Evolutionary conservation across 2,797 vertebrate genomes (phyloP), one percentile per base, ranked within the genome.

Genomic region (Malacoctenus gilli): DNA sequence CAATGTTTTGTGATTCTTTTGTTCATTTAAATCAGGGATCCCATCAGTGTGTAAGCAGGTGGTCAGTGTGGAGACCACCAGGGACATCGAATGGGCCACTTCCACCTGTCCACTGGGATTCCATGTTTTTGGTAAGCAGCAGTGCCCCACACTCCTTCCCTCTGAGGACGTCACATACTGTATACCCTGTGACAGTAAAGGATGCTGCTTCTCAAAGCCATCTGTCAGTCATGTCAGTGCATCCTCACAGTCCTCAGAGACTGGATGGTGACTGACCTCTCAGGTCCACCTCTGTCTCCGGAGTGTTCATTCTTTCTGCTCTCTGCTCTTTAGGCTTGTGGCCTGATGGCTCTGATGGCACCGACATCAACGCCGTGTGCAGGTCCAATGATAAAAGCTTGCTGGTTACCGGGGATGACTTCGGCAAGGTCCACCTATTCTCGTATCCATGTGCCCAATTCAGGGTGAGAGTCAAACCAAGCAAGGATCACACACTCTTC

Each of bases 351-450:
- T 98, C 96, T 0, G 97, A 99, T 5, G 97, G 97, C 54, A 98
- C 96, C 0, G 97, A 98, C 81, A 94, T 99, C 83, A 99, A 98
- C 0, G 96, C 96, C 0, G 93, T 93, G 56, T 95, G 94, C 74
- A 90, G 93, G 60, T 96, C 95, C 46, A 89, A 77, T 0, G 90
- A 92, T 75, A 95, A 91, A 21, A 95, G 86, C 70, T 91, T 98
- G 28, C 90, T 99, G 4, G 94, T 93, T 1, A 97, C 95, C 0
- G 97, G 96, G n/a, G 96, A 99, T 2, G 97, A 99, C 88, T 99
- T 98, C 48, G 97, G 97, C 84, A 98, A 99, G 92, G 96, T 99
- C 34, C 96, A 96, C 71, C 93, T 99, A 37, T 98, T 98, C 86
- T 93, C 95, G 0, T 98, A 94, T 72, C 97, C 96, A 0, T 98